Evolutionary conservation across 2,888 invertebrate genomes (phyloP).

Genomic region (Pterobdella sp.): DNA sequence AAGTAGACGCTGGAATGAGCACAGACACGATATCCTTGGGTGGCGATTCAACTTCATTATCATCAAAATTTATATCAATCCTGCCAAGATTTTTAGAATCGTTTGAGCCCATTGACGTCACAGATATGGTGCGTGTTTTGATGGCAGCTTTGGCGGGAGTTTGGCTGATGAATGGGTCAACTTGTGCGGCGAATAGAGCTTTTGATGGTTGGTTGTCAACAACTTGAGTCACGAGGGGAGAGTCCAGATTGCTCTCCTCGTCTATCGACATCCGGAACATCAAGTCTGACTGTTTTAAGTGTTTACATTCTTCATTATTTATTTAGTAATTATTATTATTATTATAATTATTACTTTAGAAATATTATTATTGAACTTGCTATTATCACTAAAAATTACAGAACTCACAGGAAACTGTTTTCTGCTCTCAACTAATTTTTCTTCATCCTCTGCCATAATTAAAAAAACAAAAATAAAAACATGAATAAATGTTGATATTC

Average conservation of each 20-base stretch:
- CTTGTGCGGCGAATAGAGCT: not conserved
- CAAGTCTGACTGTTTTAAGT: not conserved
- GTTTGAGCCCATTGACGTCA: not conserved
- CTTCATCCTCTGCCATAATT: not conserved
- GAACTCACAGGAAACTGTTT: not conserved
- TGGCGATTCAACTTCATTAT: not conserved
- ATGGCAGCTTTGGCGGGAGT: not conserved
- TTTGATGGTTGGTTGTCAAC: not conserved
- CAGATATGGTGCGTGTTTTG: not conserved
- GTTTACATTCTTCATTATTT: too few relatives aligned
- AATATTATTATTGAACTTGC: too few relatives aligned
- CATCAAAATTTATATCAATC: not conserved
- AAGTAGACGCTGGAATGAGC: too few relatives aligned
- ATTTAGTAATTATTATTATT: too few relatives aligned
- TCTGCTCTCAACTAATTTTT: not conserved
- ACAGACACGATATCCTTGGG: too few relatives aligned
- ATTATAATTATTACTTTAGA: too few relatives aligned
- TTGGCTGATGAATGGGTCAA: not conserved
- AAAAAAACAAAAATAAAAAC: not conserved
- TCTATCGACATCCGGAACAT: not conserved
- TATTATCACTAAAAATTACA: not conserved
- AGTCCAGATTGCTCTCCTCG: conserved; percentile 1
- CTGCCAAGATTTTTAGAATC: not conserved
- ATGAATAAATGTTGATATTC: not conserved
- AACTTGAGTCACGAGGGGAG: not conserved